Percentiles rank a stretch among this genome's conserved stretches.
Evolutionary conservation across 2,113 vertebrate species (phyloP).

Genomic region (Ursus arctos): DNA sequence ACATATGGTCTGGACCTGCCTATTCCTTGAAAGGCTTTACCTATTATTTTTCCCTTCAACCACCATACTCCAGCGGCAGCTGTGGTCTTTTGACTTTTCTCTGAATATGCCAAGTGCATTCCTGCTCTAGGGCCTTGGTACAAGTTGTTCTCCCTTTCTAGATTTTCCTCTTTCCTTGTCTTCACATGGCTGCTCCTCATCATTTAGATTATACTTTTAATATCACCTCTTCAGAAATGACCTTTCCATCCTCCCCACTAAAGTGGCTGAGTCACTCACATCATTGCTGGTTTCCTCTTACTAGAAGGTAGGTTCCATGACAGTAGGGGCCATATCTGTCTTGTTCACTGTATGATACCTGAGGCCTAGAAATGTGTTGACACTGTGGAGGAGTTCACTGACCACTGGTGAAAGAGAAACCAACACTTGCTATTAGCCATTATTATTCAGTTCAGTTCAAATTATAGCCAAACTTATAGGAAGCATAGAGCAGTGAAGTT

Average conservation of each 20-base stretch:
- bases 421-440: neutral
- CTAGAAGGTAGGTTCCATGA: neutral
- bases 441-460: neutral
- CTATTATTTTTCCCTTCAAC: neutral
- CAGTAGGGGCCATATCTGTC: neutral
- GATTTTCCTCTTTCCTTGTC: neutral
- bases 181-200: neutral
- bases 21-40: neutral
- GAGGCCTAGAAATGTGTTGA: neutral
- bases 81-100: neutral
- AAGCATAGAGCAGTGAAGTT: neutral
- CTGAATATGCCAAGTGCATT: neutral
- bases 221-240: neutral
- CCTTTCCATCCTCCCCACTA: neutral
- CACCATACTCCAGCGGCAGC: neutral
- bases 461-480: neutral
- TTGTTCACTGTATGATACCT: neutral
- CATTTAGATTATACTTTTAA: neutral
- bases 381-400: neutral
- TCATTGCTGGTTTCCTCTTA: neutral
- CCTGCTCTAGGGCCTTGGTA: neutral
- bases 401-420: neutral
- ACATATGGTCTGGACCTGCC: neutral
- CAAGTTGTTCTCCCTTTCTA: neutral
- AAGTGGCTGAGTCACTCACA: neutral